phyloP scores from a whole-genome alignment of 2,797 vertebrate genomes.

The Sebastes aleutianus region DNA sequence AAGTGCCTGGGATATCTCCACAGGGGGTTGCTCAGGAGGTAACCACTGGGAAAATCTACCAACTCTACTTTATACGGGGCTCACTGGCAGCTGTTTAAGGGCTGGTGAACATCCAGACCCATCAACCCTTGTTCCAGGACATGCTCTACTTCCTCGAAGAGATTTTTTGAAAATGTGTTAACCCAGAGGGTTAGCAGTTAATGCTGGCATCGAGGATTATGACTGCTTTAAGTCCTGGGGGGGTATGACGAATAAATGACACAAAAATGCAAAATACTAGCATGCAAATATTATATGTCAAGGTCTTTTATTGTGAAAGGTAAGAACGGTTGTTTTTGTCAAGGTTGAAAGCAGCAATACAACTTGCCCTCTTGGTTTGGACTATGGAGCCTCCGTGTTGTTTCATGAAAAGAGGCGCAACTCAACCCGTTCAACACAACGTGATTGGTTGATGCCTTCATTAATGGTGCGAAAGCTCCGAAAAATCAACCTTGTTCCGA shows the following conservation, averaged over 20 bases:
- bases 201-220: not conserved
- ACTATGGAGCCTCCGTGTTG: too few relatives aligned
- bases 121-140: not conserved
- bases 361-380: too few relatives aligned
- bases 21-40: not conserved
- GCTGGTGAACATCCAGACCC: not conserved
- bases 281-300: not conserved
- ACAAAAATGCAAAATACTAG: not conserved
- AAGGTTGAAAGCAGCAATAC: too few relatives aligned
- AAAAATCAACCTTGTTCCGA: too few relatives aligned
- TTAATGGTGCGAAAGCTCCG: too few relatives aligned
- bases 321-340: too few relatives aligned
- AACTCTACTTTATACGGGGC: not conserved
- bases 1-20: not conserved
- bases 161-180: not conserved
- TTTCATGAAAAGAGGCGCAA: too few relatives aligned
- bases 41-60: not conserved
- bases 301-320: too few relatives aligned
- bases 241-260: fast-evolving
- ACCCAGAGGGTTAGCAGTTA: not conserved
- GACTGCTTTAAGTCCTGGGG: not conserved
- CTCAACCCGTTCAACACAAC: too few relatives aligned
- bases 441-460: too few relatives aligned
- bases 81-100: not conserved
- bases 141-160: not conserved